Conservation (phyloP, 2,888 invertebrate genomes). For the Nudaria mundana region DNA sequence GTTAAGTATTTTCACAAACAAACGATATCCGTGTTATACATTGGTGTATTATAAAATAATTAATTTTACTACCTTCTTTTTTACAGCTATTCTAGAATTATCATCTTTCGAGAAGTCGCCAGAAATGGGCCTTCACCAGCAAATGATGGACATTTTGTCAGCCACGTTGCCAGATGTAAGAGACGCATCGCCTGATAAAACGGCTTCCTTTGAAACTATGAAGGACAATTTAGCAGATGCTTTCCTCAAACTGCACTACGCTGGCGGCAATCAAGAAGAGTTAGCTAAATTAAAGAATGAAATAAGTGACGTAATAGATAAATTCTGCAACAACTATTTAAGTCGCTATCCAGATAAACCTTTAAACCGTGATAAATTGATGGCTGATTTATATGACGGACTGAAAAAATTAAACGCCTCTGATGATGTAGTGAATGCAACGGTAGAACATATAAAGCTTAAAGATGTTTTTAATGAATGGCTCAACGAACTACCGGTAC, state of each 20-base stretch:
- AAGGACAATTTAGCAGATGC: constrained; percentile 57
- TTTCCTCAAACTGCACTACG: constrained; percentile 50
- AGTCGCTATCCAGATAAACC: constrained; percentile 37
- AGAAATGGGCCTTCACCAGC: constrained; percentile 39
- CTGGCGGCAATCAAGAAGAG: constrained; percentile 30
- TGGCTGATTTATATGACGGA: constrained; percentile 40
- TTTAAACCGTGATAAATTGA: constrained; percentile 36
- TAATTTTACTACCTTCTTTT: not conserved
- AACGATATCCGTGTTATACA: no score
- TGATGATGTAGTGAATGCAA: constrained; percentile 40
- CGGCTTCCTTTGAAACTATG: constrained; percentile 43
- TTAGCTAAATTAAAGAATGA: constrained; percentile 39
- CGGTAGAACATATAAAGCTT: constrained; percentile 44
- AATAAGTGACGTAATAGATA: constrained; percentile 41
- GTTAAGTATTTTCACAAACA: no score
- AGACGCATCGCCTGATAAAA: constrained; percentile 34
- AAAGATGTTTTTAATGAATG: constrained; percentile 47
- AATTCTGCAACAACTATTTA: constrained; percentile 50
- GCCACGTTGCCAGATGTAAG: constrained; percentile 37
- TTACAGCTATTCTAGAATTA: no score
- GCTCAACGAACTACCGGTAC: constrained; percentile 41
- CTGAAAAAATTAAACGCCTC: constrained; percentile 45
- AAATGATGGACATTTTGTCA: constrained; percentile 45
- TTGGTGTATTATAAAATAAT: no score
- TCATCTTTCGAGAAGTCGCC: constrained; percentile 31